Evolutionary conservation across 2,888 invertebrate species (phyloP), one percentile per base, ranked within the genome.

Genomic region (Nesidiocoris tenuis): DNA sequence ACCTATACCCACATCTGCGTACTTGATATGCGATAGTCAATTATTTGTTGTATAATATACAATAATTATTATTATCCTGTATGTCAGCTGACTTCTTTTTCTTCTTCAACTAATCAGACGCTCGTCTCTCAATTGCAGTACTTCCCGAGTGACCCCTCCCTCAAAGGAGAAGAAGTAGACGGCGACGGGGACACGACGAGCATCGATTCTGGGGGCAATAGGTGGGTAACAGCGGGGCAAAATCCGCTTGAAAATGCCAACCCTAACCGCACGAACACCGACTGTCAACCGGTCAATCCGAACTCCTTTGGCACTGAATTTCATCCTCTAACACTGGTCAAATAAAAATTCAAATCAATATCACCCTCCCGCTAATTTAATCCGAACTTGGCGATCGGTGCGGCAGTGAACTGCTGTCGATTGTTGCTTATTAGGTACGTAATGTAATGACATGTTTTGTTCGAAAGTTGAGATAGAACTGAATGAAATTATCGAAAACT

Each of bases 101-200:
- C n/a, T n/a, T n/a, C n/a, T n/a, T n/a, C n/a, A n/a, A n/a, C n/a
- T n/a, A n/a, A n/a, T n/a, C n/a, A n/a, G n/a, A n/a, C n/a, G n/a
- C n/a, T n/a, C n/a, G n/a, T n/a, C n/a, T 22, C 25, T 12, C n/a
- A 39, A 2, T 72, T 72, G 7, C 72, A 72, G 72, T 72, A 72
- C 63, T 72, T 61, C 72, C 61, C 63, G 23, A 72, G 72, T 72
- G 72, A 72, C 21, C 17, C 24, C n/a, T 61, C 72, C 3, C 24
- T 72, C 56, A 72, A 63, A 54, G 72, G 63, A 2, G 72, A 72
- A 63, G 72, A 72, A 17, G 25, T 63, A 9, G 71, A 71, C 25
- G 71, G 71, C 12, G 72, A 72, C 17, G 72, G 54, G 1, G 72
- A 72, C 21, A 18, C 61, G 5, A 54, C 72, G 22, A 72, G 72